Evolutionary conservation across 2,888 invertebrate genomes (phyloP).

Genomic region (Lutraria lutraria): DNA sequence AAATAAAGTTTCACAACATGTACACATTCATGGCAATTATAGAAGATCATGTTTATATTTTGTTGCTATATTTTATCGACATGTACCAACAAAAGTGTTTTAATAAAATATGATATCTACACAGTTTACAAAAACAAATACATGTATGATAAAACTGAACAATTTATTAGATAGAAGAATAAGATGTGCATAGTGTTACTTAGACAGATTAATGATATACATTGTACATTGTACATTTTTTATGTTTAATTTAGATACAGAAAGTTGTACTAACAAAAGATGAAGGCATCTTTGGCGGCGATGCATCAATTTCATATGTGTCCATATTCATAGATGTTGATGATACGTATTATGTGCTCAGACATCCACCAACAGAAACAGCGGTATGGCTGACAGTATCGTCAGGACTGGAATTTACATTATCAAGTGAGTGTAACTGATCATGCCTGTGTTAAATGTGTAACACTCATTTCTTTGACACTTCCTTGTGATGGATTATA

Average conservation of each 20-base stretch:
- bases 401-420: neutral
- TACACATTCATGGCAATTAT: too few relatives aligned
- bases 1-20: neutral
- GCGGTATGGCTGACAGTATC: neutral
- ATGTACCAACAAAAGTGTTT: too few relatives aligned
- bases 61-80: neutral
- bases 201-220: neutral
- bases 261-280: neutral
- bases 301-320: neutral
- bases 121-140: too few relatives aligned
- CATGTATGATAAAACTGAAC: too few relatives aligned
- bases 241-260: neutral
- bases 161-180: neutral
- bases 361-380: neutral
- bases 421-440: neutral
- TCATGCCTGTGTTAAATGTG: too few relatives aligned
- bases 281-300: neutral
- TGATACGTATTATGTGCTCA: neutral
- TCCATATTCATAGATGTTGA: neutral
- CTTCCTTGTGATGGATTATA: too few relatives aligned
- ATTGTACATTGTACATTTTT: neutral
- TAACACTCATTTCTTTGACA: too few relatives aligned
- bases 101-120: too few relatives aligned
- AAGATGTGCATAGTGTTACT: neutral
- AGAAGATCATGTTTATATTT: too few relatives aligned